Evolutionary conservation across 2,797 vertebrate genomes (phyloP).

Genomic region (Syngnathus acus): DNA sequence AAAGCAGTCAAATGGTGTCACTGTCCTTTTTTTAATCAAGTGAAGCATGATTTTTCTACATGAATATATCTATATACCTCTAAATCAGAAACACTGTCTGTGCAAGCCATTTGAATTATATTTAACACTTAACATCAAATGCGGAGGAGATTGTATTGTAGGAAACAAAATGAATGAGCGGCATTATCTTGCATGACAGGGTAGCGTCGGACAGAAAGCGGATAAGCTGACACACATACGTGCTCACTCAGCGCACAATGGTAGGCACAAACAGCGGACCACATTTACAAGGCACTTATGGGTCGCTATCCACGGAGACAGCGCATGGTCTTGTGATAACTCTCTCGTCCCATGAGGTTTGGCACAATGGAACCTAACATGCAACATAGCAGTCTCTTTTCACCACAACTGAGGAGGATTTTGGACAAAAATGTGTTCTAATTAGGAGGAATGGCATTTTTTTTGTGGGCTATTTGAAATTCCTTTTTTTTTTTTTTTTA

Average conservation of each 20-base stretch:
- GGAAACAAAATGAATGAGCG: slow-evolving; percentile 6
- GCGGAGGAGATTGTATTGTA: background rate
- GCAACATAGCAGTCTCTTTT: slow-evolving; percentile 11
- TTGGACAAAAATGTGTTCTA: background rate
- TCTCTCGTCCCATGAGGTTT: background rate
- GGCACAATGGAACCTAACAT: background rate
- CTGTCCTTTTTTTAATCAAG: background rate
- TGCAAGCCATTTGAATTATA: background rate
- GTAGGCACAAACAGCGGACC: slow-evolving; percentile 32
- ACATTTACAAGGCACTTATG: slow-evolving; percentile 34
- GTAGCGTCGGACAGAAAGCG: slow-evolving; percentile 18
- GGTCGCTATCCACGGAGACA: slow-evolving; percentile 32
- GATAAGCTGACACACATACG: slow-evolving; percentile 12
- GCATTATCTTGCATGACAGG: slow-evolving; percentile 15
- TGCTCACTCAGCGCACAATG: slow-evolving; percentile 13
- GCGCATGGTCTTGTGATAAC: slow-evolving; percentile 6
- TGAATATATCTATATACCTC: background rate
- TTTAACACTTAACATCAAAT: slow-evolving; percentile 1
- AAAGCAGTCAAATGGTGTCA: too few species aligned
- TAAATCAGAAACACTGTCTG: background rate
- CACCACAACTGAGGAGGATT: slow-evolving; percentile 4
- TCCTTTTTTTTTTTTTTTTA: background rate
- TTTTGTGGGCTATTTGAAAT: background rate
- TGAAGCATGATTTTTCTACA: background rate
- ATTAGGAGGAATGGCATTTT: background rate